Conservation (phyloP, 92 coral and sea anemone genomes). For the Palythoa grandis region DNA sequence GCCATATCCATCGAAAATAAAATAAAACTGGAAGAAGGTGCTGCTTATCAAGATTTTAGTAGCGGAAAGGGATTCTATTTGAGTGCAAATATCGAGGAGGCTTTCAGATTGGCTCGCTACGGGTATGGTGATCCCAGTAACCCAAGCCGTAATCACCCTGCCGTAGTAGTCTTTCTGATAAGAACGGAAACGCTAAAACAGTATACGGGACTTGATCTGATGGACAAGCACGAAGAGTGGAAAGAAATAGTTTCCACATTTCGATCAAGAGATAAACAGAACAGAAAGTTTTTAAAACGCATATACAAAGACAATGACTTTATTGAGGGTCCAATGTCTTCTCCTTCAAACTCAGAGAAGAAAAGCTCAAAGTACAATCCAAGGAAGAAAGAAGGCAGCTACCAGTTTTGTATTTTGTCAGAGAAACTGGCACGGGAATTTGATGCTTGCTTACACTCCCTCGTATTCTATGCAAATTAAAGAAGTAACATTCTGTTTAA, state of each 20-base stretch:
- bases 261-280: background rate
- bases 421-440: constrained; percentile 6
- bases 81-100: constrained; percentile 10
- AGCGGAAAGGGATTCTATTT: constrained; percentile 46
- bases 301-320: background rate
- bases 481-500: no score
- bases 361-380: background rate
- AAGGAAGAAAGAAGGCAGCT: background rate
- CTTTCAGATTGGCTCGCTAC: constrained; percentile 25
- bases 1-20: constrained; percentile 43
- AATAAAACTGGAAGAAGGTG: constrained; percentile 27
- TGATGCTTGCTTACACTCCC: constrained; percentile 10
- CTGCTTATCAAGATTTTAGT: constrained; percentile 30
- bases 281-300: background rate
- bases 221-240: background rate
- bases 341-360: background rate
- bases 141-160: background rate
- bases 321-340: constrained; percentile 31
- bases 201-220: background rate
- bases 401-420: constrained; percentile 32
- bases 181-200: background rate
- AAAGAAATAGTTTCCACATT: background rate
- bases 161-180: constrained; percentile 20
- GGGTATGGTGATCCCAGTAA: background rate
- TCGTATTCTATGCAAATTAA: constrained; percentile 14